Base-by-base conservation (phyloP, 1,140 invertebrate genomes). In the Orussus abietinus region DNA sequence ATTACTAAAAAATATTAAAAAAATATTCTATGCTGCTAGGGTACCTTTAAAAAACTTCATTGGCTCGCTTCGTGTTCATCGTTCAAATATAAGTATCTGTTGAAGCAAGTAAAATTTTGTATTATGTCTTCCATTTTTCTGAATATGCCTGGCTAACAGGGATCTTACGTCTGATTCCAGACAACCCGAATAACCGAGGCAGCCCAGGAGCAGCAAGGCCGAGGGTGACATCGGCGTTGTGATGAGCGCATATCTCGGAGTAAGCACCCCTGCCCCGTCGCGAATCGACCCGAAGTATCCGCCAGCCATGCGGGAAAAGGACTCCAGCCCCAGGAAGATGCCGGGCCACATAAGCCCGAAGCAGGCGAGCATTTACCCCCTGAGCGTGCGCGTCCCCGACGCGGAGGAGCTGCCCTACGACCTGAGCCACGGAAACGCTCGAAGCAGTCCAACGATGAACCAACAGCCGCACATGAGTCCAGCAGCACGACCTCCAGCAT, bases 261-360 rank as follows among this genome's bases (percentile, higher is more conserved):
- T 51, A 38, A 64, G 59, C 59, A 66, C 57, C 54, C 59, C 66
- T 55, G 62, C 65, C 62, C 67, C 66, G 52, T 50, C 57, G 42
- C 54, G 63, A 54, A 56, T 63, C 59, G 62, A 68, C 49, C 64
- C 62, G 29, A 66, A 66, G 41, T 70, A 68, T 45, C 62, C 65
- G 38, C 62, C 66, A 72, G 70, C 69, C 60, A 86, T 88, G 84
- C 81, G 85, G 70, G 85, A 87, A 72, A 88, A 88, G 70, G 83
- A 87, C 72, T 83, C 84, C 45, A 84, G 81, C 56, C 84, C 84
- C 44, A 75, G 84, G 59, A 86, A 86, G 71, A 85, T 86, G 83
- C 72, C 76, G 19, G 76, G 76, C 28, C 77, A 80, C 64, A 79
- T 78, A 59, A 84, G 81, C 58, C 83, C 82, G 25, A 85, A 84